Base-by-base conservation (phyloP, 2,797 vertebrate genomes). In the Anniella stebbinsi region DNA sequence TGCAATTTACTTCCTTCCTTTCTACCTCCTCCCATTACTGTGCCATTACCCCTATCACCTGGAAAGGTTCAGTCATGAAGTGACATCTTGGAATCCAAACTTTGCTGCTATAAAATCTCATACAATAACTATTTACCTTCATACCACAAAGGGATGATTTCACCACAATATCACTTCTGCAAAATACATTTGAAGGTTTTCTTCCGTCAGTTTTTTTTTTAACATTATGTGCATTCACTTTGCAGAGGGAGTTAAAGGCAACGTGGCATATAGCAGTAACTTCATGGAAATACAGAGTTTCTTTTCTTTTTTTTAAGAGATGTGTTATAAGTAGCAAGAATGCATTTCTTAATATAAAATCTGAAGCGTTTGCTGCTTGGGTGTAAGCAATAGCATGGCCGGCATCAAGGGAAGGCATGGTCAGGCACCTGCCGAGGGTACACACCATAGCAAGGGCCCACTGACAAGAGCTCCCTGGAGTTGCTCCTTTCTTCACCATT, bases 1-100 rank as follows among this genome's bases (percentile, higher is more conserved):
- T 60, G 57, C 72, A 54, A 81, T 66, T 51, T 85, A 63, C 36
- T 89, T 89, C 57, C n/a, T 75, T 87, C 67, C 87, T 67, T 82
- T n/a, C 41, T 82, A 13, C 28, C 57, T 7, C 28, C 13, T 63
- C 23, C 67, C 54, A 85, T 33, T 63, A 54, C 72, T 76, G 8
- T 76, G 36, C 41, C 57, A 63, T 66, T 67, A 51, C 41, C 2
- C 11, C 54, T 48, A 38, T 76, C n/a, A 54, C 6, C 25, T 28
- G 72, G 15, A 77, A 51, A 67, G 41, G 63, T 80, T 28, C 33
- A 88, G 72, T 38, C 33, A 84, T 38, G 57, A 51, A 38, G 9
- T 51, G 33, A 89, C 28, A 48, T 69, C 48, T 70, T 36, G n/a
- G 13, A 12, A 33, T 54, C 8, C 15, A 18, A 36, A 67, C 67